phyloP scores from a whole-genome alignment of 1,140 invertebrate genomes.

The Zaprionus taronus region DNA sequence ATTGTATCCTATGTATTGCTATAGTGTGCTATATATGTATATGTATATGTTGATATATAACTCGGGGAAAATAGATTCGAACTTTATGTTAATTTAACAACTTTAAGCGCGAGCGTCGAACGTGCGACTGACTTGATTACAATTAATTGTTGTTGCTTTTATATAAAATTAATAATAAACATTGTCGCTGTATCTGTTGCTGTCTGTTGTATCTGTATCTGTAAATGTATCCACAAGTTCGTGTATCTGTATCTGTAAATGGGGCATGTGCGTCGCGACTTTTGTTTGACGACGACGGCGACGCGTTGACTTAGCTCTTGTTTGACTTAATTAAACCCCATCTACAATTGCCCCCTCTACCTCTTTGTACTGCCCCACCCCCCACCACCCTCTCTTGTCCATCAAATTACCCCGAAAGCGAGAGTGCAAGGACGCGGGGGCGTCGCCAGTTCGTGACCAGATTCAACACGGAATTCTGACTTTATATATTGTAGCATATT shows the following conservation, averaged over 20 bases:
- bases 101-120: slow-evolving; percentile 54
- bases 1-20: neutral
- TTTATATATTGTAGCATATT: too few species aligned
- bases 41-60: neutral
- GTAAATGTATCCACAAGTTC: neutral
- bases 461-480: neutral
- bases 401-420: slow-evolving; percentile 21
- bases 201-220: slow-evolving; percentile 7
- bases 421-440: slow-evolving; percentile 47
- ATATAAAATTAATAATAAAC: slow-evolving; percentile 83
- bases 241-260: slow-evolving; percentile 22
- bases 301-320: slow-evolving; percentile 53
- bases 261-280: slow-evolving; percentile 59
- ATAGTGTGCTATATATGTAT: neutral
- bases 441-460: neutral
- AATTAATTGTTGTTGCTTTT: slow-evolving; percentile 84
- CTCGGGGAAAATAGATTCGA: neutral
- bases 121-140: slow-evolving; percentile 76
- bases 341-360: neutral
- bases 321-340: slow-evolving; percentile 71
- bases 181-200: slow-evolving; percentile 9
- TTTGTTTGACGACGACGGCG: slow-evolving; percentile 55
- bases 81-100: slow-evolving; percentile 15
- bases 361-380: neutral
- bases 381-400: neutral